phyloP scores from a whole-genome alignment of 23 tunicate genomes.

The Phallusia fumigata region DNA sequence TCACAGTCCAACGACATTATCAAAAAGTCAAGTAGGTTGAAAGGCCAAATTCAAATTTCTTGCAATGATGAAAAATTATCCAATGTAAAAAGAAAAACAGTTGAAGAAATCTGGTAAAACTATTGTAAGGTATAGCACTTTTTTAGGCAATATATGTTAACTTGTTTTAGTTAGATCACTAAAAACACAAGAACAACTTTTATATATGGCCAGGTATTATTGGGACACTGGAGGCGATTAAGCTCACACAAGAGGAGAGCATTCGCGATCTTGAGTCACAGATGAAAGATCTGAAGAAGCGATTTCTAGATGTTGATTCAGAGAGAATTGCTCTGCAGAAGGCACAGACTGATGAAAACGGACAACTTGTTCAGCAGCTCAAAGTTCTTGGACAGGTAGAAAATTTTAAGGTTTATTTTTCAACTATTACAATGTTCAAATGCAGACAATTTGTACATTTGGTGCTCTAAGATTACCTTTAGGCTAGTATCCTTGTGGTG shows the following conservation, averaged over 20 bases:
- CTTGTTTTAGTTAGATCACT: too few relatives aligned
- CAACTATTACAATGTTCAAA: too few relatives aligned
- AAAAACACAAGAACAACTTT: background rate
- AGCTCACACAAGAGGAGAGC: constrained; percentile 78
- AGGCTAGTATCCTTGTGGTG: too few relatives aligned
- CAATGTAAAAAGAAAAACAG: background rate
- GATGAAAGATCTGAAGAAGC: constrained; percentile 40
- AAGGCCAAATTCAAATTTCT: background rate
- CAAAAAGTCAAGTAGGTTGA: constrained; percentile 78
- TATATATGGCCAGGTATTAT: constrained; percentile 48
- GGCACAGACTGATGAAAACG: constrained; percentile 48
- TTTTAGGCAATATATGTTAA: too few relatives aligned
- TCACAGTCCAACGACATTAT: constrained; percentile 68
- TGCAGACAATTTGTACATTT: too few relatives aligned
- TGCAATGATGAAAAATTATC: too few relatives aligned
- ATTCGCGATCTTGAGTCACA: constrained; percentile 80
- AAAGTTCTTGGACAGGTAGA: constrained; percentile 51
- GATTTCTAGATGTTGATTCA: constrained; percentile 35
- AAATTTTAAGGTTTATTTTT: too few relatives aligned
- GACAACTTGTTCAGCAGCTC: constrained; percentile 58
- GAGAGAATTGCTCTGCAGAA: constrained; percentile 47
- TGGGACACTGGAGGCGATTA: constrained; percentile 89
- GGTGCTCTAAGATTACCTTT: too few relatives aligned
- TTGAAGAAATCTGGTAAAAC: background rate
- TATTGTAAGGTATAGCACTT: background rate